phyloP scores from a whole-genome alignment of 1,140 invertebrate species.

The Zaprionus vittiger region DNA sequence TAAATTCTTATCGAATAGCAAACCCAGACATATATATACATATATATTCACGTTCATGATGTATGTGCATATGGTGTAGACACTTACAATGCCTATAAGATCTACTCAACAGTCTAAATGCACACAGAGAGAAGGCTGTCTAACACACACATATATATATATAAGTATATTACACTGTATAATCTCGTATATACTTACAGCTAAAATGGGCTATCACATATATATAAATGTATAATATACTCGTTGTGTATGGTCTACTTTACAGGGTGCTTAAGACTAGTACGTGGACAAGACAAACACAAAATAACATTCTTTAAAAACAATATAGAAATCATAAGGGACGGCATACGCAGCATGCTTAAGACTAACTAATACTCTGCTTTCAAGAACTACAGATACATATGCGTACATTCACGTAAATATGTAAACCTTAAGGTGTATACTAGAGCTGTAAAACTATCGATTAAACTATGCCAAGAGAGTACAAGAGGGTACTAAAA shows the following conservation, averaged over 20 bases:
- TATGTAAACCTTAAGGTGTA: constrained; percentile 16
- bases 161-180: neutral
- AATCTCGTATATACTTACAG: constrained; percentile 24
- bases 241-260: constrained; percentile 31
- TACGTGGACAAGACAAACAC: constrained; percentile 54
- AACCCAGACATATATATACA: constrained; percentile 44
- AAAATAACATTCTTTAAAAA: constrained; percentile 11
- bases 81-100: constrained; percentile 30
- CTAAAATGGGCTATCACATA: constrained; percentile 21
- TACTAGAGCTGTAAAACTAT: constrained; percentile 22
- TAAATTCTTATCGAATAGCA: constrained; percentile 28
- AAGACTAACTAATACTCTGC: constrained; percentile 53
- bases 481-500: too few species aligned
- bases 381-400: constrained; percentile 38
- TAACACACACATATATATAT: constrained; percentile 17
- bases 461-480: neutral
- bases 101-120: constrained; percentile 42
- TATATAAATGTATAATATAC: constrained; percentile 28
- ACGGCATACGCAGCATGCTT: constrained; percentile 63
- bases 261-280: constrained; percentile 62
- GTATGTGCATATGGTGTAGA: constrained; percentile 18
- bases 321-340: neutral
- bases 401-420: constrained; percentile 7
- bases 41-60: constrained; percentile 26
- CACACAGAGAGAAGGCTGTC: constrained; percentile 25